Conservation (phyloP, 2,888 invertebrate genomes). For the Agonopterix arenella region DNA sequence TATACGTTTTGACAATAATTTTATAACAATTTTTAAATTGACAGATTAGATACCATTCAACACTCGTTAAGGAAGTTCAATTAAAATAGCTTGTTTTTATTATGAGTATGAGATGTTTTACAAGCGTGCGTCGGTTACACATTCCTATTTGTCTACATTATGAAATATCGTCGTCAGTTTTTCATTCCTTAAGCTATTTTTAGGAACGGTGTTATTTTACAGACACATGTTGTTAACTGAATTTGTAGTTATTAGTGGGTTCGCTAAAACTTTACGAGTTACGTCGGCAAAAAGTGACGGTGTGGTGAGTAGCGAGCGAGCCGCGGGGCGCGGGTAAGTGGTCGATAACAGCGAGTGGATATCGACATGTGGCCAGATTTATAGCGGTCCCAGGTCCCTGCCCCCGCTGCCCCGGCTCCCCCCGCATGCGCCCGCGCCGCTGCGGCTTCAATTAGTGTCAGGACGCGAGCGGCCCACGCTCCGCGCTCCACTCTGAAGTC, state of each 20-base stretch:
- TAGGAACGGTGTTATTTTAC: slow-evolving; percentile 4
- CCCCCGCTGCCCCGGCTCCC: too few relatives aligned
- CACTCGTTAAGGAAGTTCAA: background rate
- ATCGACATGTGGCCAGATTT: slow-evolving; percentile 21
- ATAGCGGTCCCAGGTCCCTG: slow-evolving; percentile 17
- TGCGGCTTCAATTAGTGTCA: too few relatives aligned
- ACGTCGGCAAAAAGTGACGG: slow-evolving; percentile 5
- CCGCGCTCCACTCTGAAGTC: too few relatives aligned
- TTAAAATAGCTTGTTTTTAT: background rate
- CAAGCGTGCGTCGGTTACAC: background rate
- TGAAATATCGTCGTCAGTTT: background rate
- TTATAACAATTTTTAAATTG: too few relatives aligned
- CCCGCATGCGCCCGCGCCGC: too few relatives aligned
- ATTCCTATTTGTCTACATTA: background rate
- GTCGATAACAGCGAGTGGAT: slow-evolving; percentile 9
- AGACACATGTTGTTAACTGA: slow-evolving; percentile 8
- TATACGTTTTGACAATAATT: too few relatives aligned
- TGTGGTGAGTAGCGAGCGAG: background rate
- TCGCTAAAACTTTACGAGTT: slow-evolving; percentile 12
- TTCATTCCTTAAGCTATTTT: slow-evolving; percentile 5
- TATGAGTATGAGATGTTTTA: background rate
- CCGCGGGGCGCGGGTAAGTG: slow-evolving; percentile 6
- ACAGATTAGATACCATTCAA: too few relatives aligned
- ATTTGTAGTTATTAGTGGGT: slow-evolving; percentile 20
- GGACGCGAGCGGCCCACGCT: too few relatives aligned